phyloP scores from a whole-genome alignment of 2,797 vertebrate species.

The Propithecus deckenii region DNA sequence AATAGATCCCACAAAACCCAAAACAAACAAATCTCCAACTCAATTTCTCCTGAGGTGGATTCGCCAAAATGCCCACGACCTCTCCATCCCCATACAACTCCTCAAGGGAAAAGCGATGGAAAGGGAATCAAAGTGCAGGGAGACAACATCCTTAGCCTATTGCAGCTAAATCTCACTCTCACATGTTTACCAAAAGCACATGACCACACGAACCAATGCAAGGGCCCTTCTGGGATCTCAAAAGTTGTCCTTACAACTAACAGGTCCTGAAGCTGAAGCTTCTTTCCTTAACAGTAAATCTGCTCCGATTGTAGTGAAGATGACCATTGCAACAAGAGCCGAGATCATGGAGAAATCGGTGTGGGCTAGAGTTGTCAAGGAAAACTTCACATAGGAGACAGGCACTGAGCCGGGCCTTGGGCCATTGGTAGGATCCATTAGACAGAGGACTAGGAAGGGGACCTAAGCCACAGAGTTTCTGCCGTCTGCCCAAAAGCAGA shows the following conservation, averaged over 20 bases:
- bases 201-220: neutral
- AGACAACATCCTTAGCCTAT: neutral
- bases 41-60: neutral
- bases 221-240: neutral
- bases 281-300: neutral
- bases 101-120: neutral
- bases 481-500: slow-evolving; percentile 30
- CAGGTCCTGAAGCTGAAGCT: neutral
- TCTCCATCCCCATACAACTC: neutral
- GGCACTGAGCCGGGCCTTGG: neutral
- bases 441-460: neutral
- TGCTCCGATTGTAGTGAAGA: neutral
- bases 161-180: neutral
- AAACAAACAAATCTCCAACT: neutral
- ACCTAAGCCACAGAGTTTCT: neutral
- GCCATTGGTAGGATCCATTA: neutral
- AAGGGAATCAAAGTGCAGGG: neutral
- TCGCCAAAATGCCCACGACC: neutral
- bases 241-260: neutral
- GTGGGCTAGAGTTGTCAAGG: neutral
- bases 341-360: neutral
- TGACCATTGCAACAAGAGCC: neutral
- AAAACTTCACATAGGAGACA: neutral
- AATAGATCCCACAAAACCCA: neutral
- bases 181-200: neutral